Evolutionary conservation across 2,113 vertebrate genomes (phyloP).

Genomic region (Chrysemys picta): DNA sequence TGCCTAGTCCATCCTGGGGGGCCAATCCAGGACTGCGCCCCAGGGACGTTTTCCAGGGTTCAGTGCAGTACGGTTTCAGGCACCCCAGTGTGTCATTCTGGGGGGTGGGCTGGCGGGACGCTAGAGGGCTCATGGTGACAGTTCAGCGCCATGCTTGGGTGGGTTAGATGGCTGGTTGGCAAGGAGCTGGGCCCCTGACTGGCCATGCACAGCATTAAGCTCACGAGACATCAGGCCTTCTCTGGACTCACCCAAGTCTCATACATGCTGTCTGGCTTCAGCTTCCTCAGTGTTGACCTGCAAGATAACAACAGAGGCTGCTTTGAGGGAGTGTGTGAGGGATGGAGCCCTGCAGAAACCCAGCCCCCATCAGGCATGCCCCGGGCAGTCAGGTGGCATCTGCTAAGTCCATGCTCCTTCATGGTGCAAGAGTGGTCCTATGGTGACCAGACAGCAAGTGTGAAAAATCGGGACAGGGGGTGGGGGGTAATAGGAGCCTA

Average conservation of each 20-base stretch:
- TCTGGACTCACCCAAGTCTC: constrained; percentile 89
- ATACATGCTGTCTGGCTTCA: constrained; percentile 92
- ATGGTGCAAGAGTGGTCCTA: not conserved
- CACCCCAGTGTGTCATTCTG: not conserved
- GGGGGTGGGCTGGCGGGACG: not conserved
- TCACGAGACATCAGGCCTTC: fast-evolving
- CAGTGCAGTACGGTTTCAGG: not conserved
- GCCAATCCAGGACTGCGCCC: too few relatives aligned
- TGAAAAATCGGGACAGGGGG: too few relatives aligned
- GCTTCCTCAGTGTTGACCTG: constrained; percentile 91
- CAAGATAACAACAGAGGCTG: not conserved
- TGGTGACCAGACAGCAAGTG: too few relatives aligned
- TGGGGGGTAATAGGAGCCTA: too few relatives aligned
- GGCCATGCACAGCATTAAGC: not conserved
- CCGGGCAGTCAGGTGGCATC: too few relatives aligned
- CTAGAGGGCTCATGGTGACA: not conserved
- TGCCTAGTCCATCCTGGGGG: too few relatives aligned
- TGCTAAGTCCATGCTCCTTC: not conserved
- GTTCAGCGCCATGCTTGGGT: not conserved
- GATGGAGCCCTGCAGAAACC: not conserved
- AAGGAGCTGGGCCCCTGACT: not conserved
- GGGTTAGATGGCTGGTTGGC: not conserved
- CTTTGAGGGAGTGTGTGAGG: not conserved
- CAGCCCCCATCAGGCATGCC: too few relatives aligned
- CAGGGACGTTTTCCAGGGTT: not conserved